These are phyloP conservation scores for Myrmecobius fasciatus DNA, from an alignment of 2,113 vertebrate genomes.

Conservation along the genomic window DNA sequence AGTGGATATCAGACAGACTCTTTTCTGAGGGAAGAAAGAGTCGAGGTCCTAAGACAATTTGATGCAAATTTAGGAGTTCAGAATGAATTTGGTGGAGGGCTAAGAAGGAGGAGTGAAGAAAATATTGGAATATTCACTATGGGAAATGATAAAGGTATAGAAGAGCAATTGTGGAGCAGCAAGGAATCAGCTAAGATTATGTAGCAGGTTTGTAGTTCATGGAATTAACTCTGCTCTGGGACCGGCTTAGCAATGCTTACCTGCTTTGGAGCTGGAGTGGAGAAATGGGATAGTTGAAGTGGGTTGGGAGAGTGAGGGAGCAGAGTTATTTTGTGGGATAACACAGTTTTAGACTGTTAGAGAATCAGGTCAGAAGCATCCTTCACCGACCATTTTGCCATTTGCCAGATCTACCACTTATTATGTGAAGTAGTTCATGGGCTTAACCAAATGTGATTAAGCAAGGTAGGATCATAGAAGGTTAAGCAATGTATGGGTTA, in stretches of 20 bases:
- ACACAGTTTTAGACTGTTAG: too few species aligned
- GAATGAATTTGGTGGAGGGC: background rate
- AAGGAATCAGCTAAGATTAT: background rate
- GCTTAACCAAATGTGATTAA: too few species aligned
- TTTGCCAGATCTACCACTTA: too few species aligned
- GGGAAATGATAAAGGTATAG: background rate
- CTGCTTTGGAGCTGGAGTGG: background rate
- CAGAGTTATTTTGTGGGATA: too few species aligned
- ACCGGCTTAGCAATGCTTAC: background rate
- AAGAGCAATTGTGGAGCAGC: background rate
- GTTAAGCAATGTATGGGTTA: too few species aligned
- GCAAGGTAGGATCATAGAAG: too few species aligned
- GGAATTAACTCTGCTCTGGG: background rate
- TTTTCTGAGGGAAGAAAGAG: background rate
- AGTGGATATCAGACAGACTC: background rate
- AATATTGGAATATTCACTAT: background rate
- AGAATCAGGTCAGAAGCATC: too few species aligned
- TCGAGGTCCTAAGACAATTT: background rate
- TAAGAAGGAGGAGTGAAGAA: background rate
- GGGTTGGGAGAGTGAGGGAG: too few species aligned
- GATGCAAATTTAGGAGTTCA: background rate
- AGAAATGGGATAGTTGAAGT: background rate
- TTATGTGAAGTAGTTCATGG: too few species aligned
- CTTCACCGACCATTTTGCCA: too few species aligned
- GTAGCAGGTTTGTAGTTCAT: background rate